Base-by-base conservation (phyloP, 2,797 vertebrate genomes). In the Neoniphon sammara region DNA sequence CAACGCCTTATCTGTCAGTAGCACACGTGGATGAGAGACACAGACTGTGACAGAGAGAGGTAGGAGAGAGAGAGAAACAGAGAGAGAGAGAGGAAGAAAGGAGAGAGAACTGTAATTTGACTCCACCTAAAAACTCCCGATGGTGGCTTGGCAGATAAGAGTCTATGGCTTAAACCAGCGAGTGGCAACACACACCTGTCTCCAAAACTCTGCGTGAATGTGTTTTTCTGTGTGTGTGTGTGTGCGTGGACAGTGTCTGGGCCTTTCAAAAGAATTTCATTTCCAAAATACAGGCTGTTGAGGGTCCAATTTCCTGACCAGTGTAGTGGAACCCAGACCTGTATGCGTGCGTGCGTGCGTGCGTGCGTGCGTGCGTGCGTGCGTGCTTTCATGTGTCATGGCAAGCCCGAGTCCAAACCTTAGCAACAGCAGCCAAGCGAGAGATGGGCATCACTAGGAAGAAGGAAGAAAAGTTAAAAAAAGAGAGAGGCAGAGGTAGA, bases 231-330 rank as follows among this genome's bases (percentile, higher is more conserved):
- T 36, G 58, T 31, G 66, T 30, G 66, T 65, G 39, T 31, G 46
- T n/a, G 15, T 50, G 17, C 8, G 47, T 50, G n/a, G 10, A 21
- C 34, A 39, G 31, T 67, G 36, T 78, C 54, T 64, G 49, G 27
- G 50, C 18, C 66, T 84, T 78, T 83, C 66, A 84, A 76, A 84
- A 66, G 80, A 91, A 89, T 87, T 83, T 83, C 67, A 85, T 84
- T 78, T 88, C 74, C 87, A 89, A 79, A 78, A 82, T 67, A 80
- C 31, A 81, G 68, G 73, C 77, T 81, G 84, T 82, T 87, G 78
- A 89, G 80, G 78, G 84, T 85, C 82, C 88, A 90, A 88, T 89
- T 88, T 90, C 87, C 79, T 85, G 82, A 77, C 67, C 77, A 72
- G 83, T 69, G 61, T 69, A 68, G 72, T 61, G 23, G 44, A 77